Percentiles rank a stretch among this genome's conserved stretches.
Conservation (phyloP, 2,113 vertebrate genomes). For the Cygnus atratus region DNA sequence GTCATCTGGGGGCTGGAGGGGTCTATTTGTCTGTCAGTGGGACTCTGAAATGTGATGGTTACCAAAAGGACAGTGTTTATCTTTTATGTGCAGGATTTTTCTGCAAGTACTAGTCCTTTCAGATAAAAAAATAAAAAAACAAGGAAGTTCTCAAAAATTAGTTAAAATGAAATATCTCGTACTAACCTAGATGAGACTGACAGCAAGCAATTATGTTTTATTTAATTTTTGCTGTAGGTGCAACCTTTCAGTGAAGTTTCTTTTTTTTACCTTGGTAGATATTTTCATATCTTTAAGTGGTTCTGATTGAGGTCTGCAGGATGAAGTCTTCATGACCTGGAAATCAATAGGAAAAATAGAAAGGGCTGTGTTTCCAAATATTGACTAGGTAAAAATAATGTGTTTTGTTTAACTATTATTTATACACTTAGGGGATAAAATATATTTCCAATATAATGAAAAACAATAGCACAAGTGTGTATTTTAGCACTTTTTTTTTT, state of each 20-base stretch:
- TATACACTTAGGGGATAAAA: not conserved
- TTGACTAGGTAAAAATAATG: not conserved
- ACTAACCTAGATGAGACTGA: not conserved
- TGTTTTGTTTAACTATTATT: not conserved
- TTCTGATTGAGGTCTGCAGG: not conserved
- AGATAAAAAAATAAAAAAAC: not conserved
- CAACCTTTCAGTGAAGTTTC: not conserved
- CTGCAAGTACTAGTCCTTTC: not conserved
- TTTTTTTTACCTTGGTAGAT: not conserved
- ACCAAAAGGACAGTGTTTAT: not conserved
- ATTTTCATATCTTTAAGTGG: not conserved
- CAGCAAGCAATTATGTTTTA: not conserved
- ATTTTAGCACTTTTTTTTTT: not conserved
- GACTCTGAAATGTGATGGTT: not conserved
- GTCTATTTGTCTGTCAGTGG: not conserved
- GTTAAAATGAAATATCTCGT: not conserved
- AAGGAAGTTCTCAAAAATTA: not conserved
- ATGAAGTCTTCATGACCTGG: not conserved
- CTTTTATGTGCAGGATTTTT: not conserved
- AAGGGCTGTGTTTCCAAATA: not conserved
- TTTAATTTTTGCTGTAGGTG: not conserved
- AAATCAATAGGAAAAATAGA: not conserved
- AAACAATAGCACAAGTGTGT: not conserved
- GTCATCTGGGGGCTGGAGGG: fast-evolving
- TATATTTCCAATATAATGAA: not conserved